Base-by-base conservation (phyloP, 2,888 invertebrate genomes). In the Lepeophtheirus nordmannii region DNA sequence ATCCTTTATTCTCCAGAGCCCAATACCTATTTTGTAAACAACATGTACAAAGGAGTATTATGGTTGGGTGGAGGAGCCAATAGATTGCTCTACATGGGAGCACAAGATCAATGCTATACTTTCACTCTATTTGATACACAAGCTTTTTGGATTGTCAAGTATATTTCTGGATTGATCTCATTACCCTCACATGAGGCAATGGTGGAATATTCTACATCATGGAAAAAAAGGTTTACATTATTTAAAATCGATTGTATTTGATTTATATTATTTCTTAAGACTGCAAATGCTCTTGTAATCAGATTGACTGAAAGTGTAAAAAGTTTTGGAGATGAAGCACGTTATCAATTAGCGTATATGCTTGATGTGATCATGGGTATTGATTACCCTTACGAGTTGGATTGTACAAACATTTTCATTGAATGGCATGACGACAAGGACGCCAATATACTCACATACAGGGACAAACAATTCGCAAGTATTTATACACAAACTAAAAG, bases 51-150 rank as follows among this genome's bases (percentile, higher is more conserved):
- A 65, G 69, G 69, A 7, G 60, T 66, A 7, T 22, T 69, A 14
- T 69, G 67, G 67, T 30, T 10, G 10, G 20, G 41, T 9, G 53
- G 67, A 14, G 66, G 67, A 11, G 53, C 57, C 22, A 37, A 46
- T 10, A 66, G 41, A 22, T 40, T 68, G 12, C 41, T 69, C 38
- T 69, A 69, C 46, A 37, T 67, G 38, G 69, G 69, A n/a, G 67
- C 67, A 56, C 69, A 69, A 39, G 67, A 69, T 60, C 69, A 69
- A 57, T 65, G 17, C 17, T 70, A 68, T 57, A 68, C 69, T n/a
- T 69, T 68, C 61, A 68, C 63, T 12, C 68, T 69, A 67, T 69
- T 69, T 58, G 69, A 69, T 39, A 57, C 41, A 7, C 68, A 69
- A 39, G 69, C 69, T 11, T 38, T 20, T 10, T 66, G 66, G 66